Base-by-base conservation (phyloP, 2,797 vertebrate genomes). In the Ctenopoma multispine region DNA sequence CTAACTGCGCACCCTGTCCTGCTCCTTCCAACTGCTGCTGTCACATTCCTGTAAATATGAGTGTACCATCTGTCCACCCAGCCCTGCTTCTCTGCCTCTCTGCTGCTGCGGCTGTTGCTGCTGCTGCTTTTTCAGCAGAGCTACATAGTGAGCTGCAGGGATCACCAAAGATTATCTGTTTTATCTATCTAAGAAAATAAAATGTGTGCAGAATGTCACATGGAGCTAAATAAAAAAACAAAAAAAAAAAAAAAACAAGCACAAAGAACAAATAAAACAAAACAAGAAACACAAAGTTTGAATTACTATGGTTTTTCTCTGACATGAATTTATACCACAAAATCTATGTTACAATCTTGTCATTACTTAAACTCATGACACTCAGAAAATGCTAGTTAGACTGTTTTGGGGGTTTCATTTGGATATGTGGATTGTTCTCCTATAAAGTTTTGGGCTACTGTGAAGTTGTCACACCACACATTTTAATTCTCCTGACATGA, bases 1-100 rank as follows among this genome's bases (percentile, higher is more conserved):
- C 84, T 82, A 84, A 81, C 72, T 56, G 75, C 60, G 75, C 57
- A 65, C 74, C 81, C 48, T 77, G 86, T 77, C 73, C 81, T 65
- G 75, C 66, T 88, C 63, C 77, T 75, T 75, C 67, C 86, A 79
- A 90, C 86, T 64, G 77, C 76, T 63, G 85, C 87, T 87, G 88
- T 89, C 86, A 86, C 84, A 85, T 85, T 46, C 76, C 86, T 87
- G 79, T 91, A 83, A 90, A 86, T 85, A 77, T 59, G 61, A 75
- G 72, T 46, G 77, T 34, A 71, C 87, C 85, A 89, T 90, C 89
- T 92, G 90, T 88, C 83, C 79, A 51, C 72, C 55, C 79, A 53
- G 82, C 82, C 87, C 84, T 75, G 73, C 65, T 63, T 81, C 69
- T 18, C 57, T 44, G 69, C 63, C 50, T 68, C 64, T 1, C 55